Evolutionary conservation across 53 echinoderm and acorn worm species (phyloP).

Genomic region (Astropecten irregularis): DNA sequence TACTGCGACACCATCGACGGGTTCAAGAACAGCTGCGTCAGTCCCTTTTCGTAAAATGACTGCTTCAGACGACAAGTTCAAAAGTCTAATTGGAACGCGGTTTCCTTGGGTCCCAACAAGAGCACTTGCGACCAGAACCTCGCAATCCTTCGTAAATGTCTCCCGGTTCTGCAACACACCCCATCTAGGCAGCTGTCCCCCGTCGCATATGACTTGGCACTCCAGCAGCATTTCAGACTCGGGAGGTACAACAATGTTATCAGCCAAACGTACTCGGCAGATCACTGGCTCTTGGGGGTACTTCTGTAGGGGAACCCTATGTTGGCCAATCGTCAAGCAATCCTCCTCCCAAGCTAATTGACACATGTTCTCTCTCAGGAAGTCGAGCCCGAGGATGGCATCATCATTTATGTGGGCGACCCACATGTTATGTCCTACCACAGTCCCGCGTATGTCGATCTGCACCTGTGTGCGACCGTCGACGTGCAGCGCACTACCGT

Average conservation of each 20-base stretch:
- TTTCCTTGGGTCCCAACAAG: not conserved
- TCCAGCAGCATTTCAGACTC: not conserved
- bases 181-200: not conserved
- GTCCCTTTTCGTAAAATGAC: not conserved
- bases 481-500: not conserved
- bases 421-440: slow-evolving; percentile 2
- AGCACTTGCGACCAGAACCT: not conserved
- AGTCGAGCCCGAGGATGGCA: slow-evolving; percentile 11
- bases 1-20: not conserved
- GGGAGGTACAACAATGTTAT: not conserved
- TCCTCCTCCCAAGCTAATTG: not conserved
- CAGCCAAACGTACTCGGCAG: not conserved
- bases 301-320: not conserved
- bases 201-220: not conserved
- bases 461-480: not conserved
- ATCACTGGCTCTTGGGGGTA: not conserved
- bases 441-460: not conserved
- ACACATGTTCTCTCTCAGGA: slow-evolving; percentile 3
- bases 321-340: not conserved
- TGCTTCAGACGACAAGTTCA: not conserved
- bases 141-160: not conserved
- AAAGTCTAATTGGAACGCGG: not conserved
- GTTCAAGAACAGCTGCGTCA: not conserved
- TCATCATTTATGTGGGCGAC: slow-evolving; percentile 11
- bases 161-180: not conserved